These are phyloP conservation scores for Coleophora deauratella DNA, from an alignment of 2,888 invertebrate species.

Conservation along the genomic window DNA sequence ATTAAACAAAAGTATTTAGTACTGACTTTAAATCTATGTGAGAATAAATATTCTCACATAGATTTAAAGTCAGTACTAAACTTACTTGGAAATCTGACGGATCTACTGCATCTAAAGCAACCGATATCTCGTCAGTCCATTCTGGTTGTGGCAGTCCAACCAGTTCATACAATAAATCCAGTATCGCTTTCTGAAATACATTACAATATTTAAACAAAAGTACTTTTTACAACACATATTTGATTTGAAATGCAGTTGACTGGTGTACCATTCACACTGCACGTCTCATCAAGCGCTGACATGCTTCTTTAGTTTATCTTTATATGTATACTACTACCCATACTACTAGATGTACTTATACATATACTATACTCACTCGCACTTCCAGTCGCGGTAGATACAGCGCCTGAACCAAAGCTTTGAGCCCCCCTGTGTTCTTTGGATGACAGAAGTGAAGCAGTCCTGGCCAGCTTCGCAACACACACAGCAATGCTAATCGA, in stretches of 20 bases:
- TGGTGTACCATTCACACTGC: no score
- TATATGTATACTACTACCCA: no score
- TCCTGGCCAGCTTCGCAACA: slow-evolving; percentile 94
- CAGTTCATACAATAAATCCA: slow-evolving; percentile 93
- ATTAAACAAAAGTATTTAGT: no score
- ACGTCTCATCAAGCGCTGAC: no score
- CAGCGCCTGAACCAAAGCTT: slow-evolving; percentile 84
- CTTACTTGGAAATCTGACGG: slow-evolving; percentile 82
- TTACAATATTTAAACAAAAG: not conserved
- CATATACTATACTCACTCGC: slow-evolving; percentile 76
- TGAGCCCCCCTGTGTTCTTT: slow-evolving; percentile 80
- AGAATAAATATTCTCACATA: no score
- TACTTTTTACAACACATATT: no score
- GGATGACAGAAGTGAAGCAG: slow-evolving; percentile 90
- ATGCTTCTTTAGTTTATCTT: no score
- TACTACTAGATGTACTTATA: no score
- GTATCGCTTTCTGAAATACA: slow-evolving; percentile 85
- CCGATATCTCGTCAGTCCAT: slow-evolving; percentile 94
- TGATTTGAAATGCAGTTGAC: no score
- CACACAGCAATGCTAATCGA: slow-evolving; percentile 86
- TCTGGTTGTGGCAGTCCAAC: slow-evolving; percentile 90
- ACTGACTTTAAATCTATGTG: no score
- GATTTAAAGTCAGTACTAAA: no score
- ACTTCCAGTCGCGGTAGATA: slow-evolving; percentile 92
- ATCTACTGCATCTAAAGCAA: slow-evolving; percentile 91